Conservation (phyloP, 2,797 vertebrate species). For the Platyrinchus mystaceus region DNA sequence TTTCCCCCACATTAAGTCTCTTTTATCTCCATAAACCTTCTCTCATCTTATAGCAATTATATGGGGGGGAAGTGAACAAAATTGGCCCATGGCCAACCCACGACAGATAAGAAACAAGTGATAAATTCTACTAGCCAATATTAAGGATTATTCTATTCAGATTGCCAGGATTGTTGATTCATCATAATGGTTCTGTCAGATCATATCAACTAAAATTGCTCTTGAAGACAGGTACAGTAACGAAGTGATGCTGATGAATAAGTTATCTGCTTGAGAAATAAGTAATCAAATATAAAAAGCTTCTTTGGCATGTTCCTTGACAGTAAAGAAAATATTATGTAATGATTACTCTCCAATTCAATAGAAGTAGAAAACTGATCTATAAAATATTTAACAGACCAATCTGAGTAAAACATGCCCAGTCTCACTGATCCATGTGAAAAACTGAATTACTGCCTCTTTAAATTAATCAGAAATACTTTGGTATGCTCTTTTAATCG, state of each 20-base stretch:
- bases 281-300: slow-evolving; percentile 11
- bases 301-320: neutral
- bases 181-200: neutral
- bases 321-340: neutral
- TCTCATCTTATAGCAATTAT: too few species aligned
- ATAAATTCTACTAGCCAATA: neutral
- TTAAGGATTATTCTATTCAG: neutral
- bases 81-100: too few species aligned
- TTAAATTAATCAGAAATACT: neutral
- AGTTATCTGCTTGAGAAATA: neutral
- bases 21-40: too few species aligned
- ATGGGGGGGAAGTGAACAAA: too few species aligned
- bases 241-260: neutral
- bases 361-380: neutral
- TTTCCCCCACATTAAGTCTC: too few species aligned
- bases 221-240: neutral
- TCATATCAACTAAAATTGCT: neutral
- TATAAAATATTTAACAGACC: slow-evolving; percentile 24
- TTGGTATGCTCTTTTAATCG: neutral
- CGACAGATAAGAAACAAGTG: neutral
- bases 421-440: neutral
- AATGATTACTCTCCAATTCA: neutral
- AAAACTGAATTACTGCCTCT: neutral
- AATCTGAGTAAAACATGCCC: neutral
- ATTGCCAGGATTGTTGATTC: neutral